Conservation (phyloP, 2,797 vertebrate genomes). For the Acrocephalus scirpaceus region DNA sequence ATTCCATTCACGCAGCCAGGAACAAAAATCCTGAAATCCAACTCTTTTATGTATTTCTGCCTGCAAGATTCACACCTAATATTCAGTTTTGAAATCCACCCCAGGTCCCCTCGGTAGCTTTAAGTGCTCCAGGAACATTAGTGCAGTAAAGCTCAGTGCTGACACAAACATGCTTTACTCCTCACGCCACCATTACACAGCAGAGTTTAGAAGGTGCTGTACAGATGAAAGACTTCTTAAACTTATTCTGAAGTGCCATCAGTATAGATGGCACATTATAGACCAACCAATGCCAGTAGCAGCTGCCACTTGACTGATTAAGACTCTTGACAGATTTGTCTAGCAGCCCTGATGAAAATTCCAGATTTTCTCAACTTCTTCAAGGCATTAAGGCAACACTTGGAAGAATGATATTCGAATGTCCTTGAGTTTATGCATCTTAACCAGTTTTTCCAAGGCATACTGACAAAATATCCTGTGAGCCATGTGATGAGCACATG, state of each 20-base stretch:
- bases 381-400: background rate
- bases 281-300: background rate
- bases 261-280: background rate
- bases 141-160: background rate
- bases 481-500: background rate
- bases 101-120: background rate
- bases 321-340: background rate
- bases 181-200: background rate
- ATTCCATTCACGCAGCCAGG: background rate
- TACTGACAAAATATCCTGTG: background rate
- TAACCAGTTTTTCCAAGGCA: background rate
- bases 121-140: background rate
- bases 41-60: background rate
- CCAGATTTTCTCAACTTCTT: background rate
- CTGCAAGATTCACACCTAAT: background rate
- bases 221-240: background rate
- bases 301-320: background rate
- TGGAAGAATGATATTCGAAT: background rate
- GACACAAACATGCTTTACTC: background rate
- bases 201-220: background rate
- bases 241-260: background rate
- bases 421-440: accelerated
- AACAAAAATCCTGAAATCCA: background rate
- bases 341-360: background rate
- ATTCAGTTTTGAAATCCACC: background rate